These are phyloP conservation scores for Spodoptera frugiperda DNA, from an alignment of 1,140 invertebrate species.

Conservation along the genomic window DNA sequence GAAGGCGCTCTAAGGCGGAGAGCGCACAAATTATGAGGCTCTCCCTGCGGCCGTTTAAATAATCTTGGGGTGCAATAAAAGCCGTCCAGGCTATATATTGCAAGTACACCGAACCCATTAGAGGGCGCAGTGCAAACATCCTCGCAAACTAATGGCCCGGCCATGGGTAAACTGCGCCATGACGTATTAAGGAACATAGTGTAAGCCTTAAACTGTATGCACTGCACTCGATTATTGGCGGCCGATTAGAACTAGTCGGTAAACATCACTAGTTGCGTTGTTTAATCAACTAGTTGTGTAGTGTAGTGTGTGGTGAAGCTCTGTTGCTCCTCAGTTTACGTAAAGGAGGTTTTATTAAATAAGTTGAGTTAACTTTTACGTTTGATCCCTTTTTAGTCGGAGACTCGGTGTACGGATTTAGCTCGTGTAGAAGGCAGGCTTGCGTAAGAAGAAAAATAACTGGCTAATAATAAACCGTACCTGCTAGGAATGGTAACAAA, in stretches of 20 bases:
- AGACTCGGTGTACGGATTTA: constrained; percentile 9
- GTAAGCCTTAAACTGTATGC: constrained; percentile 24
- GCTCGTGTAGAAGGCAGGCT: neutral
- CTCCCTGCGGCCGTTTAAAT: constrained; percentile 63
- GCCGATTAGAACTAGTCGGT: constrained; percentile 27
- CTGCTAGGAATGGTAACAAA: too few relatives aligned
- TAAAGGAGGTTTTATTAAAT: constrained; percentile 24
- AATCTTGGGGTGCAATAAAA: constrained; percentile 66
- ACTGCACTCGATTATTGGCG: constrained; percentile 28
- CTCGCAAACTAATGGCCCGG: constrained; percentile 34
- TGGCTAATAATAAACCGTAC: too few relatives aligned
- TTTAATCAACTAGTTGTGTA: constrained; percentile 15
- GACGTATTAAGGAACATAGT: constrained; percentile 18
- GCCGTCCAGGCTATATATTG: constrained; percentile 60
- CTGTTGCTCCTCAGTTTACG: neutral
- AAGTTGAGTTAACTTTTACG: constrained; percentile 17
- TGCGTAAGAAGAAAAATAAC: too few relatives aligned
- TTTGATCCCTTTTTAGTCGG: constrained; percentile 37
- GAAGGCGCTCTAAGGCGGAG: constrained; percentile 46
- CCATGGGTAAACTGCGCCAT: constrained; percentile 22
- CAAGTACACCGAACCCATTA: constrained; percentile 57
- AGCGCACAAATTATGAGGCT: constrained; percentile 56
- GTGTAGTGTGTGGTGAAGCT: neutral
- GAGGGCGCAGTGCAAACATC: constrained; percentile 58
- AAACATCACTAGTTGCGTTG: constrained; percentile 28